A percentile compares a stretch with the other conserved stretches of the same genome.
Conservation (phyloP, 2,113 vertebrate species). For the Panurus biarmicus region DNA sequence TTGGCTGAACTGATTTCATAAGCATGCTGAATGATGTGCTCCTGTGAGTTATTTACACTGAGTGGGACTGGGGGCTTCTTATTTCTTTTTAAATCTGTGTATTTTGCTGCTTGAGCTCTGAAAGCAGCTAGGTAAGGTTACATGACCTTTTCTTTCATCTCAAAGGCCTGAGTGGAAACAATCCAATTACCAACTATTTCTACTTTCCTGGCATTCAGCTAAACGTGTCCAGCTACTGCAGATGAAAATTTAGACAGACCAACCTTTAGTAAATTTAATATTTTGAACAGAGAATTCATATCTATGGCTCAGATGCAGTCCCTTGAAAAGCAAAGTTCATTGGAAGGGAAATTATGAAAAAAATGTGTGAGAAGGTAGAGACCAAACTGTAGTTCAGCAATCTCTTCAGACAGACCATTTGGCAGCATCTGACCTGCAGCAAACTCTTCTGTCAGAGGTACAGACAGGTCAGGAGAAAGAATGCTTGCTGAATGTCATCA, state of each 20-base stretch:
- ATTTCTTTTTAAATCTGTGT: neutral
- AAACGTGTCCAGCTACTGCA: neutral
- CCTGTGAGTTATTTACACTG: neutral
- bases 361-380: neutral
- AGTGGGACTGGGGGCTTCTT: neutral
- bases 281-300: neutral
- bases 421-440: neutral
- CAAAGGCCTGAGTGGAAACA: neutral
- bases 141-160: neutral
- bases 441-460: neutral
- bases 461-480: neutral
- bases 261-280: neutral
- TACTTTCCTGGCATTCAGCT: neutral
- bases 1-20: neutral
- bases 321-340: neutral
- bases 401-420: neutral
- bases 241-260: neutral
- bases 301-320: neutral
- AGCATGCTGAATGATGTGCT: neutral
- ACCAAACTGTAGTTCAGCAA: neutral
- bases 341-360: neutral
- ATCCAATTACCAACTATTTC: neutral
- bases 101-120: neutral
- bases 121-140: neutral
- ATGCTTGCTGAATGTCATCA: neutral